Evolutionary conservation across 2,113 vertebrate genomes (phyloP).

Genomic region (Nymphicus hollandicus): DNA sequence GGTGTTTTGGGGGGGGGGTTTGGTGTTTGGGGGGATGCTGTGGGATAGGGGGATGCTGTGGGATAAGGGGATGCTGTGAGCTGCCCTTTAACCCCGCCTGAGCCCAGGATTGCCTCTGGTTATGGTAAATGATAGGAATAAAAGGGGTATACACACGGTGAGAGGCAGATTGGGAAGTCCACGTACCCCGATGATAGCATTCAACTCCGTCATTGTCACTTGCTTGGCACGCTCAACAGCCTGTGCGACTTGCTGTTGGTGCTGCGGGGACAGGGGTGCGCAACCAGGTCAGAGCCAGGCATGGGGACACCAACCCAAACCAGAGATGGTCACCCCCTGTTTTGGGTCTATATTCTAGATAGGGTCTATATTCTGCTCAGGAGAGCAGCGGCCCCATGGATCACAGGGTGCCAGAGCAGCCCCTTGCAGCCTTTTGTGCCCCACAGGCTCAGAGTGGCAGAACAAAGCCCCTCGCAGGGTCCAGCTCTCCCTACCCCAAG

Average conservation of each 20-base stretch:
- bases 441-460: fast-evolving
- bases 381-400: fast-evolving
- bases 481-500: neutral
- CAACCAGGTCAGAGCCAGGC: neutral
- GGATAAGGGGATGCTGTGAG: neutral
- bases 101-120: slow-evolving; percentile 77
- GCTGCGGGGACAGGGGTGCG: slow-evolving; percentile 67
- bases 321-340: fast-evolving
- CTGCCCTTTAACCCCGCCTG: slow-evolving; percentile 21
- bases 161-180: slow-evolving; percentile 99
- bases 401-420: too few species aligned
- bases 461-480: neutral
- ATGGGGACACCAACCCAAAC: fast-evolving
- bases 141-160: slow-evolving; percentile 97
- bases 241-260: slow-evolving; percentile 98
- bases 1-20: neutral
- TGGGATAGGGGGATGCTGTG: fast-evolving
- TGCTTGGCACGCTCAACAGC: slow-evolving; percentile 98
- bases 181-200: slow-evolving; percentile 99
- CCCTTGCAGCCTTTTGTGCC: neutral
- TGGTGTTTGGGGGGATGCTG: neutral
- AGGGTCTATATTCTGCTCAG: fast-evolving
- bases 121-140: slow-evolving; percentile 84
- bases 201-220: slow-evolving; percentile 98
- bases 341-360: neutral